Percentiles rank a stretch among this genome's conserved stretches.
phyloP scores from a whole-genome alignment of 2,888 invertebrate genomes.

The Mantis religiosa region DNA sequence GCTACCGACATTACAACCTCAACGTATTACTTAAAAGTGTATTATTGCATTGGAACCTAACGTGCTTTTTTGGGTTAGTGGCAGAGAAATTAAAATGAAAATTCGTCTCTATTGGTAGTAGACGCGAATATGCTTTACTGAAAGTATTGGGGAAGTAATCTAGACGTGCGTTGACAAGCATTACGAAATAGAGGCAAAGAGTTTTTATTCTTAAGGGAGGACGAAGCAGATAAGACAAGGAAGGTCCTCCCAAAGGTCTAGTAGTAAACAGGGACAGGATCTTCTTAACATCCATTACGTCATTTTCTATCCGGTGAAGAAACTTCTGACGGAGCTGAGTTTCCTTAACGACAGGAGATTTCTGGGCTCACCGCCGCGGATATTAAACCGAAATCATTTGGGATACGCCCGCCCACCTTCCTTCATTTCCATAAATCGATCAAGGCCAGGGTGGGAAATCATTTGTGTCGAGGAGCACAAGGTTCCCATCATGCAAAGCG shows the following conservation, averaged over 20 bases:
- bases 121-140: too few relatives aligned
- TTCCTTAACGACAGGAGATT: not conserved
- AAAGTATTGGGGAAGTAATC: too few relatives aligned
- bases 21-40: too few relatives aligned
- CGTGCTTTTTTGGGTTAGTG: too few relatives aligned
- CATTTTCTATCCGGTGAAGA: not conserved
- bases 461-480: not conserved
- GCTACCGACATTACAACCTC: too few relatives aligned
- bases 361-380: not conserved
- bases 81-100: too few relatives aligned
- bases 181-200: not conserved
- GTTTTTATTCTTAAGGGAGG: not conserved
- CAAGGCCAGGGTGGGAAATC: not conserved
- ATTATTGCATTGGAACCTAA: too few relatives aligned
- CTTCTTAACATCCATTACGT: not conserved
- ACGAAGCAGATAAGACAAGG: not conserved
- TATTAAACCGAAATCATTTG: not conserved
- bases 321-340: not conserved
- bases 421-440: not conserved
- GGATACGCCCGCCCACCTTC: not conserved
- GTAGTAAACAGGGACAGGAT: not conserved
- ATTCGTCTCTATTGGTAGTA: too few relatives aligned
- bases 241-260: not conserved
- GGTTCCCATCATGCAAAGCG: not conserved
- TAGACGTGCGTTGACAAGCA: not conserved